Conservation (phyloP, 1,140 invertebrate species). For the Eurytemora carolleeae region DNA sequence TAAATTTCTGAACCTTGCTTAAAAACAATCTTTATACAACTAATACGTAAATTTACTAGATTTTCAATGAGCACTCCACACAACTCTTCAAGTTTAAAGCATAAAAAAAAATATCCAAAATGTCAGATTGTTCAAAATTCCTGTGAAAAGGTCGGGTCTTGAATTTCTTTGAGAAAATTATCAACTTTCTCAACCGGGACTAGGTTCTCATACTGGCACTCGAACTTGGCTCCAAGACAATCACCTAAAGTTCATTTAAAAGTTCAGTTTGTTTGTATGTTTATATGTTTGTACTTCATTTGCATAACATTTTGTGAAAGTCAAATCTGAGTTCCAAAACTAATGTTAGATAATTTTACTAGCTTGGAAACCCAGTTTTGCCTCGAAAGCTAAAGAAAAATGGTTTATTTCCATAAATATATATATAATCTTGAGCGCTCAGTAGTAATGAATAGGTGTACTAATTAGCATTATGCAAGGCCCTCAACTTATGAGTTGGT, state of each 20-base stretch:
- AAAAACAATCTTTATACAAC: no score
- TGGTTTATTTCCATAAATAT: background rate
- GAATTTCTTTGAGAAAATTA: background rate
- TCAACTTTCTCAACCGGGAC: background rate
- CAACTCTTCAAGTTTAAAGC: background rate
- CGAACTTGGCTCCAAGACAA: background rate
- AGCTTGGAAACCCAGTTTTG: no score
- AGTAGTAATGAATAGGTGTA: no score
- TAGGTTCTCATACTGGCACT: background rate
- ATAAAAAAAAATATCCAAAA: background rate
- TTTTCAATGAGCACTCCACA: background rate
- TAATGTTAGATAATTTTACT: no score
- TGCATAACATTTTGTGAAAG: no score
- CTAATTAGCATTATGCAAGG: no score
- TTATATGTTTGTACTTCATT: background rate
- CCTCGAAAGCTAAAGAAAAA: no score
- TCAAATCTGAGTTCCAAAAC: no score
- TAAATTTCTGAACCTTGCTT: slow-evolving; percentile 35
- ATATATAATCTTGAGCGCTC: no score
- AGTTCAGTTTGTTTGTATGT: background rate
- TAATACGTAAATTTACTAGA: background rate
- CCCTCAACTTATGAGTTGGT: no score
- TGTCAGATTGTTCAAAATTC: background rate
- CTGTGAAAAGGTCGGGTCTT: background rate
- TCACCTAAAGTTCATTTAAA: background rate